Percentiles rank a stretch among this genome's conserved stretches.
These are phyloP conservation scores for Neogale vison DNA, from an alignment of 2,113 vertebrate species.

Conservation along the genomic window DNA sequence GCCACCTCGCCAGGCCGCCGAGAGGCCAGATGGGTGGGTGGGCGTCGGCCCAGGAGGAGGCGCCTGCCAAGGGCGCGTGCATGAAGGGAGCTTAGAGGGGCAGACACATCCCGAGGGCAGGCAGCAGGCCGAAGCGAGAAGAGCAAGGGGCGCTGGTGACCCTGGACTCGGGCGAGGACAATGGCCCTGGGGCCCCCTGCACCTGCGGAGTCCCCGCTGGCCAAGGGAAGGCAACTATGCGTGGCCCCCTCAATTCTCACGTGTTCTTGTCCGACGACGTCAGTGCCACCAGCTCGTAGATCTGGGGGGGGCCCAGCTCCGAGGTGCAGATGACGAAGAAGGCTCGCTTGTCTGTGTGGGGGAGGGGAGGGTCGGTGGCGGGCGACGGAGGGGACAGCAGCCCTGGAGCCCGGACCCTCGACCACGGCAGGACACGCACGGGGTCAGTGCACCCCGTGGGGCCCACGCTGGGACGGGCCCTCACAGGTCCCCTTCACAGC, in stretches of 20 bases:
- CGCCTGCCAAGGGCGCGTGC: rapidly evolving
- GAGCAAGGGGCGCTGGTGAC: not conserved
- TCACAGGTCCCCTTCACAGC: not conserved
- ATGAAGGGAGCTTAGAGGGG: no score
- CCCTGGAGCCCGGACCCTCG: not conserved
- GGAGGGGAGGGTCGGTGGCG: not conserved
- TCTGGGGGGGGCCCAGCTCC: constrained; percentile 90
- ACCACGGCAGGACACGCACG: not conserved
- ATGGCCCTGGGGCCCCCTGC: not conserved
- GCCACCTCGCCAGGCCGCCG: not conserved
- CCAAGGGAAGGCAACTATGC: not conserved
- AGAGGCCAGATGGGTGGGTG: not conserved
- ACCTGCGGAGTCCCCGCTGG: not conserved
- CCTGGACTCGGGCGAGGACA: not conserved
- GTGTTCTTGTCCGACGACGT: constrained; percentile 92
- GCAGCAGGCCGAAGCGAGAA: no score
- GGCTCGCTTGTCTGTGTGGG: constrained; percentile 90
- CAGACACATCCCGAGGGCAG: not conserved
- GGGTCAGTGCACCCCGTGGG: not conserved
- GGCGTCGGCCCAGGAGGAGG: no score
- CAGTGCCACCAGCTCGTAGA: constrained; percentile 94
- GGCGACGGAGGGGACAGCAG: not conserved
- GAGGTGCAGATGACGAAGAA: constrained; percentile 97
- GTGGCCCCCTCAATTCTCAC: constrained; percentile 81
- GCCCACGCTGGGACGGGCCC: not conserved